Evolutionary conservation across 2,113 vertebrate species (phyloP).

Genomic region (Carlito syrichta): DNA sequence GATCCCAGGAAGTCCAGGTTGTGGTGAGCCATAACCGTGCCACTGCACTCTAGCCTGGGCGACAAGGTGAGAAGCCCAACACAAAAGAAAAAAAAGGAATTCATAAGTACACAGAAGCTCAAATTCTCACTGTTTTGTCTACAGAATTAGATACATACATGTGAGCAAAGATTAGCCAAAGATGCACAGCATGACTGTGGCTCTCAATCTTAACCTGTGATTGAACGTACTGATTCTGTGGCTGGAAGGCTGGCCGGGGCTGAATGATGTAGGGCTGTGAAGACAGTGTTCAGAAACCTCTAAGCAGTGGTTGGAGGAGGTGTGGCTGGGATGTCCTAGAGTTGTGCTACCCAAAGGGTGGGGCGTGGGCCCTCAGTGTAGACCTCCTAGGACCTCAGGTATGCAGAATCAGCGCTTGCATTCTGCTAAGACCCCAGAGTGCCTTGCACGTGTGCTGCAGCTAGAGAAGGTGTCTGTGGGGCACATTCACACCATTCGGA

Average conservation of each 20-base stretch:
- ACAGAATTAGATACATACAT: background rate
- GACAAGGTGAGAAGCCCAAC: too few relatives aligned
- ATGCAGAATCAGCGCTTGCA: rapidly evolving
- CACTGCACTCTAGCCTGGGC: too few relatives aligned
- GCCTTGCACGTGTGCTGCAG: rapidly evolving
- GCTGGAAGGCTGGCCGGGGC: background rate
- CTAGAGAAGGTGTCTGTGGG: background rate
- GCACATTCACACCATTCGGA: background rate
- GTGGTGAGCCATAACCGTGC: too few relatives aligned
- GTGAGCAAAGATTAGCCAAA: background rate
- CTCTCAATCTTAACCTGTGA: background rate
- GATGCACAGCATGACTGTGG: background rate
- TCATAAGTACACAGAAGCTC: background rate
- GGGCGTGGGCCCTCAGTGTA: too few relatives aligned
- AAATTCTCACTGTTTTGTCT: background rate
- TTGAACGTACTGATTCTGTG: background rate
- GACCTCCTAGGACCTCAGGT: background rate
- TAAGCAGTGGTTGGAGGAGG: background rate
- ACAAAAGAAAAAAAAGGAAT: too few relatives aligned
- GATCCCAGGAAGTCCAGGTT: too few relatives aligned
- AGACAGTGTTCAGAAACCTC: background rate
- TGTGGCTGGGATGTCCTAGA: background rate
- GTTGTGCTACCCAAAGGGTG: too few relatives aligned
- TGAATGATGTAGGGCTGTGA: too few relatives aligned
- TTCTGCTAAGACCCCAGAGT: too few relatives aligned